Base-by-base conservation (phyloP, 2,113 vertebrate genomes). In the Odocoileus virginianus region DNA sequence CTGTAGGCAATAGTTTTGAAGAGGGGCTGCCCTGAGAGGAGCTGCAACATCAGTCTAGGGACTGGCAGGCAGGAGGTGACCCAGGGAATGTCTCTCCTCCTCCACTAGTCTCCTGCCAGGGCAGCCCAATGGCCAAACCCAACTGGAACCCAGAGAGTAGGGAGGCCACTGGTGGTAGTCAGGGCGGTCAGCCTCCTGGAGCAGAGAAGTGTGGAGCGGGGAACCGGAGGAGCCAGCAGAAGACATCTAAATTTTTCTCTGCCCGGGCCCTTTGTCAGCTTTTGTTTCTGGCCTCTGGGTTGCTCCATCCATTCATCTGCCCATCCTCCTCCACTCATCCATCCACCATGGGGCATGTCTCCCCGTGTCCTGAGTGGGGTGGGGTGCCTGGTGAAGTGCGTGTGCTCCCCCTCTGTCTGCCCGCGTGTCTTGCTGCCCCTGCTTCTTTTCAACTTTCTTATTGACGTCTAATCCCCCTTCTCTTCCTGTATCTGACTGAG, bases 401-500 rank as follows among this genome's bases (percentile, higher is more conserved):
- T 13, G 64, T 4, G 50, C 36, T 30, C 43, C 28, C 58, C 71
- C 1, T 23, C 33, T 60, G 45, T 36, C 88, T 40, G 58, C 27
- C 36, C 2, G 6, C 1, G 1, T 11, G 33, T 43, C 79, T 50
- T 17, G 3, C 54, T 5, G 0, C 45, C 91, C 55, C 54, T 17
- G 12, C 67, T 89, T 93, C 57, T 74, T 88, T 76, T 36, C 86
- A 86, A 14, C 85, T 83, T 94, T 67, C 61, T 55, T 71, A 64
- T 30, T 93, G 93, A 82, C 47, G 19, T 17, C 5, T 11, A 33
- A 76, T 21, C 95, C 57, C 74, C 45, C 88, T 82, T 76, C 76
- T 52, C 95, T 94, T 81, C 79, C 87, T 47, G 92, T 45, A 4
- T 95, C 94, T 92, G 90, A 95, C 76, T 89, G 89, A 13, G 19